Percentiles rank a stretch among this genome's conserved stretches.
These are phyloP conservation scores for Synodontis membranacea DNA, from an alignment of 2,113 vertebrate species.

Conservation along the genomic window DNA sequence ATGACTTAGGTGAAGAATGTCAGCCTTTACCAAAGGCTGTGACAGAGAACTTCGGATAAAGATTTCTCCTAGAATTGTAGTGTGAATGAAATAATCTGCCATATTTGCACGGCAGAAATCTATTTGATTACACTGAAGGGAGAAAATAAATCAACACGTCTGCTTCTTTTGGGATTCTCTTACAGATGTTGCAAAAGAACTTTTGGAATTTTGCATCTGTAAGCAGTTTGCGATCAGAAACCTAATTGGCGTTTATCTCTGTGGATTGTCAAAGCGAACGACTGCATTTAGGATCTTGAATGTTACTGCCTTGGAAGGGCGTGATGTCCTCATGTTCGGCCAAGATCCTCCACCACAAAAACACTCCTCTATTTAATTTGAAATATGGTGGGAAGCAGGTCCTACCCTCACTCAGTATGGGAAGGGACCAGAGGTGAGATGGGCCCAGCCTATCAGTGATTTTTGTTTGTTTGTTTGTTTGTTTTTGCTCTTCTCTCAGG, in stretches of 20 bases:
- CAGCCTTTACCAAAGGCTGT: neutral
- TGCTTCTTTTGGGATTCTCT: constrained; percentile 22
- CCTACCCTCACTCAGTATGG: constrained; percentile 45
- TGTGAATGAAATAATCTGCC: neutral
- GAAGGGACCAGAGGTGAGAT: constrained; percentile 37
- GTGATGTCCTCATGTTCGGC: constrained; percentile 40
- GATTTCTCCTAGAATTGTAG: neutral
- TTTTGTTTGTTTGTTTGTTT: constrained; percentile 19
- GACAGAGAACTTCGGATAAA: neutral
- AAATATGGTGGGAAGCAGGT: constrained; percentile 52
- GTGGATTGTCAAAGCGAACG: constrained; percentile 26
- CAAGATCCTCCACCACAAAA: constrained; percentile 50
- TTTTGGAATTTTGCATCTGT: constrained; percentile 24
- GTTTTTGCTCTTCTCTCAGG: constrained; percentile 35
- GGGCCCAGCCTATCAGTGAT: constrained; percentile 52
- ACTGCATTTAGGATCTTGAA: constrained; percentile 31
- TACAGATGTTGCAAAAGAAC: constrained; percentile 5
- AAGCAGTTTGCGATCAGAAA: constrained; percentile 42
- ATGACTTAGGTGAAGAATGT: neutral
- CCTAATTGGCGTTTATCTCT: constrained; percentile 43
- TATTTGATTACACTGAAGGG: constrained; percentile 3
- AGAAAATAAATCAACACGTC: constrained; percentile 35
- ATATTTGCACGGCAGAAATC: neutral
- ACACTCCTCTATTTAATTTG: constrained; percentile 42
- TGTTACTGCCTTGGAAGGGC: constrained; percentile 21